Conservation (phyloP, 2,888 invertebrate species). For the Labia minor region DNA sequence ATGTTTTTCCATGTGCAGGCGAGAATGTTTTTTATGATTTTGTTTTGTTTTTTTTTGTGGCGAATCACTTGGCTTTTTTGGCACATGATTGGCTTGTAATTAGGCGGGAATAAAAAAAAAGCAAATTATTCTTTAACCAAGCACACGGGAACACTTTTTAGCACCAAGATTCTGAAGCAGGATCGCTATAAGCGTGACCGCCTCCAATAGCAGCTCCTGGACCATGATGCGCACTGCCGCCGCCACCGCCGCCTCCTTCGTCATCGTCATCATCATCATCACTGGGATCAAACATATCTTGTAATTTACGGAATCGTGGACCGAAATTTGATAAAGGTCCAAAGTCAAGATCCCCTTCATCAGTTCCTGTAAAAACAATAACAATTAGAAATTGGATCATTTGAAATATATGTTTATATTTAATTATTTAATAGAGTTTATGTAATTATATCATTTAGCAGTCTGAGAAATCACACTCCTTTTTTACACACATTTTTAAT, state of each 20-base stretch:
- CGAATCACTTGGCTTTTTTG: constrained; percentile 13
- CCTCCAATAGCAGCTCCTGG: neutral
- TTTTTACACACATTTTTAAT: too few species aligned
- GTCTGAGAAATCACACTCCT: too few species aligned
- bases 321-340: constrained; percentile 91
- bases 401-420: neutral
- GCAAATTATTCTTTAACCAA: neutral
- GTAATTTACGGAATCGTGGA: constrained; percentile 86
- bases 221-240: neutral
- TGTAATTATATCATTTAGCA: neutral
- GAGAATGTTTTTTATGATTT: neutral
- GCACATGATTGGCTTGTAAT: constrained; percentile 3
- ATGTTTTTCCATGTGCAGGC: neutral
- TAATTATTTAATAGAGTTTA: neutral
- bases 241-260: constrained; percentile 37
- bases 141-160: constrained; percentile 33
- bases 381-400: constrained; percentile 5
- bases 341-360: constrained; percentile 86
- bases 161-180: constrained; percentile 67
- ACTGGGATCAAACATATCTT: constrained; percentile 82
- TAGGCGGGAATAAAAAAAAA: neutral
- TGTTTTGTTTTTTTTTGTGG: neutral
- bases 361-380: constrained; percentile 51
- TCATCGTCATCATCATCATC: constrained; percentile 70
- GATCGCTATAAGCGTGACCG: constrained; percentile 38